Evolutionary conservation across 1,140 invertebrate genomes (phyloP), one percentile per base, ranked within the genome.

Genomic region (Drosophila sp.): DNA sequence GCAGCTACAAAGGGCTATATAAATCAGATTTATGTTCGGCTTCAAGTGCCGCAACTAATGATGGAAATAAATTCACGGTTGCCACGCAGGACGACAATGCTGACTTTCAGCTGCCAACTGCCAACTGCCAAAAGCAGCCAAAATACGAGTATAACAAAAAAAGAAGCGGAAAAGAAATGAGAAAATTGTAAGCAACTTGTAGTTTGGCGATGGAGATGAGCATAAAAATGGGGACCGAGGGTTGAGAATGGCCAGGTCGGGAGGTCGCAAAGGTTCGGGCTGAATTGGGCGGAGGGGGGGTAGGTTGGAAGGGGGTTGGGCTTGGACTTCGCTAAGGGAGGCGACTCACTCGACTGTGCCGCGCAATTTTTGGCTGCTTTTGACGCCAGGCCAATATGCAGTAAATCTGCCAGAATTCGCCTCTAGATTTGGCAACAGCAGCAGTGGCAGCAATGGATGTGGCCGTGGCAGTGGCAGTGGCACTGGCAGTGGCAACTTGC

Each of bases 371-470:
- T 80, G 76, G 79, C 83, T 89, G 89, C 80, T 90, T 90, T 89
- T 90, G 89, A 90, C 89, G 89, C 89, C 82, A 73, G 84, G 78
- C 89, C 89, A 90, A 90, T 90, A 90, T 90, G 89, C 89, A 90
- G 89, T 90, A 90, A 90, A 90, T 90, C 89, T 90, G 89, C 89
- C 89, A 90, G 72, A 89, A 90, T 90, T 82, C 89, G 89, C 81
- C 81, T 90, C 80, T 81, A 90, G 83, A 90, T 90, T 90, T 83
- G 89, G 86, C 89, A 90, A 72, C 74, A 70, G 71, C 59, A 66
- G 64, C 76, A 73, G 64, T 72, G 76, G 29, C 59, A 67, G 59
- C 67, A 66, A 38, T 38, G 36, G 36, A 38, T 38, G 63, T 76
- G 51, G 51, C 40, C 63, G 50, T 43, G 14, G 40, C 40, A 43